Conservation (phyloP, 2,888 invertebrate genomes). For the Ischnus inquisitorius region DNA sequence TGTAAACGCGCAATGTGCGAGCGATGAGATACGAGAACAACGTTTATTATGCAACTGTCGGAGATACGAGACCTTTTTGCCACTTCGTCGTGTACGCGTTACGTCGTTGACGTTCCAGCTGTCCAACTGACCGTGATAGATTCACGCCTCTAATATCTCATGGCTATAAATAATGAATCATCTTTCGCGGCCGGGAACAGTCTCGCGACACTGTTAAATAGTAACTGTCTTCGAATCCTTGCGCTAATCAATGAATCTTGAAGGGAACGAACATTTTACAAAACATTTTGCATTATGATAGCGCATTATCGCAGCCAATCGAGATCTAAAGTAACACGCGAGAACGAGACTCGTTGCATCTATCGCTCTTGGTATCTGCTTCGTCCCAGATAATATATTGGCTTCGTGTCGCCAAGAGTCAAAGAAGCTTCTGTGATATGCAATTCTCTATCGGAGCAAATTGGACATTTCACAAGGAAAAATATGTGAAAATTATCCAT, state of each 20-base stretch:
- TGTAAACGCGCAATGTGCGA: constrained; percentile 35
- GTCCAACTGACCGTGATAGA: constrained; percentile 64
- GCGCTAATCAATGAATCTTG: background rate
- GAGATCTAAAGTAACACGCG: background rate
- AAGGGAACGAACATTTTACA: background rate
- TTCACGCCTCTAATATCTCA: constrained; percentile 56
- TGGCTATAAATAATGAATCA: constrained; percentile 57
- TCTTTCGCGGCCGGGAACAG: background rate
- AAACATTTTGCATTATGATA: background rate
- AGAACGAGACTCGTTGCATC: background rate
- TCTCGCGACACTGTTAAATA: background rate
- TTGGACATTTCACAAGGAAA: constrained; percentile 16
- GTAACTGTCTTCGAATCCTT: constrained; percentile 5
- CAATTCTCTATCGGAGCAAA: background rate
- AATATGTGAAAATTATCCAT: background rate
- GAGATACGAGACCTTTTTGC: constrained; percentile 23
- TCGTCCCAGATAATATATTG: background rate
- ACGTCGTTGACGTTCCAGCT: constrained; percentile 53
- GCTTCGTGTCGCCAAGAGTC: background rate
- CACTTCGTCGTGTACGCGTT: constrained; percentile 25
- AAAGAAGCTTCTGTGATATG: background rate
- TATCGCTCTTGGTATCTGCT: background rate
- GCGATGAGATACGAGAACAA: background rate
- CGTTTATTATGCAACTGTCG: constrained; percentile 60
- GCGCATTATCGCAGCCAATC: background rate